phyloP scores from a whole-genome alignment of 2,888 invertebrate genomes.

The Onthophagus sagittarius region DNA sequence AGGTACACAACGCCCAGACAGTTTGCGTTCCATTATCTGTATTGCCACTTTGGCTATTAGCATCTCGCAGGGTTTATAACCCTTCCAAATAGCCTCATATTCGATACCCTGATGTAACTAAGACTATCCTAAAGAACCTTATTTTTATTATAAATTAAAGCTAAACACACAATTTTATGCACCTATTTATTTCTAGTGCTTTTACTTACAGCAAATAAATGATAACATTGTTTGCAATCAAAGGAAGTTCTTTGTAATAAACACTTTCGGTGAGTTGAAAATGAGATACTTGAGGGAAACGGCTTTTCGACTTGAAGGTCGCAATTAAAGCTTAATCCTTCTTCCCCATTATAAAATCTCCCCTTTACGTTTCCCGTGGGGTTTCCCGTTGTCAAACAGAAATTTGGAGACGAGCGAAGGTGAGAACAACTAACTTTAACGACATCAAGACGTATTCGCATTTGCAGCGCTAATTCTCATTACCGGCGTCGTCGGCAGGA shows the following conservation, averaged over 20 bases:
- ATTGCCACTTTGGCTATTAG: background rate
- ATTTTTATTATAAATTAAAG: background rate
- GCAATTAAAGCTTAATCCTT: background rate
- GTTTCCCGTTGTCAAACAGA: background rate
- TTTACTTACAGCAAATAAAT: background rate
- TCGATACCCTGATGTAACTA: background rate
- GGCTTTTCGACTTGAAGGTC: background rate
- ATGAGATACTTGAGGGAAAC: background rate
- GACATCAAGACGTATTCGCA: background rate
- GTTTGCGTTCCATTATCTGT: background rate
- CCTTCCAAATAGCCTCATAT: background rate
- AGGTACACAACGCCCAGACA: background rate
- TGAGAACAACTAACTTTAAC: background rate
- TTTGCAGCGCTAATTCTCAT: background rate
- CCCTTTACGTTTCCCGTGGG: background rate
- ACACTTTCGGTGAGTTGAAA: background rate
- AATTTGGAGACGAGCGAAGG: background rate
- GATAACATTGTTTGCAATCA: background rate
- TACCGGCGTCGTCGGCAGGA: background rate
- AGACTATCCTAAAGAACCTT: background rate
- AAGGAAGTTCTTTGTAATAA: background rate
- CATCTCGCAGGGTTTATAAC: background rate
- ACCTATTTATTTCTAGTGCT: too few species aligned
- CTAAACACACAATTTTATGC: too few species aligned
- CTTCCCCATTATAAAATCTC: background rate